Conservation (phyloP, 2,113 vertebrate genomes). For the Poecile atricapillus region DNA sequence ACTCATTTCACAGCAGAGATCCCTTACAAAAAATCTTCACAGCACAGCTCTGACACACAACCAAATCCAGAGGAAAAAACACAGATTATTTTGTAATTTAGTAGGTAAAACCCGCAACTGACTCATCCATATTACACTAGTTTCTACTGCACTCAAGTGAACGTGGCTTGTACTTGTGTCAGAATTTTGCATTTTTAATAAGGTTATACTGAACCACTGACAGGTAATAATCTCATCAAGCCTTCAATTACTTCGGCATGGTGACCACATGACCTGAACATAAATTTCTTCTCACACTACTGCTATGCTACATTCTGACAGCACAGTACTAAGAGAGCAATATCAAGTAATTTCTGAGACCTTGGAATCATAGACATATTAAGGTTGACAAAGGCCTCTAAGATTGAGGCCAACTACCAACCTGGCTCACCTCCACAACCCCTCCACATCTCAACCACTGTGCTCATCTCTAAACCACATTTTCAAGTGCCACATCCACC, state of each 20-base stretch:
- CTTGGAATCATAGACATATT: rapidly evolving
- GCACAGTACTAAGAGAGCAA: background rate
- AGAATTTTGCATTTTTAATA: background rate
- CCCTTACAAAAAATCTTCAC: background rate
- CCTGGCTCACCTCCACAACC: too few relatives aligned
- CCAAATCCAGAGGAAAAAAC: background rate
- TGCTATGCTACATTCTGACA: background rate
- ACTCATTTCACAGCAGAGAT: background rate
- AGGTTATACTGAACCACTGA: background rate
- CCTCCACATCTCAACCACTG: too few relatives aligned
- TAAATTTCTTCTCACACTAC: background rate
- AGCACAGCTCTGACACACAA: background rate
- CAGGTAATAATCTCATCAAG: background rate
- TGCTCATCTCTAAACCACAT: background rate
- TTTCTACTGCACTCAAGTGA: background rate
- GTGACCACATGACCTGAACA: background rate
- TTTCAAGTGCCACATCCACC: background rate
- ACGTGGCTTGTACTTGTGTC: background rate
- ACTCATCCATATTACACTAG: background rate
- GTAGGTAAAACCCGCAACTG: background rate
- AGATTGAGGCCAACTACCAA: background rate
- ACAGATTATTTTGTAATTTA: background rate
- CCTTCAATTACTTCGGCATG: background rate
- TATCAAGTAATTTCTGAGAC: background rate
- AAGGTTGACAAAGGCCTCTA: background rate